These are phyloP conservation scores for Cosmia trapezina DNA, from an alignment of 2,888 invertebrate species.

Conservation along the genomic window DNA sequence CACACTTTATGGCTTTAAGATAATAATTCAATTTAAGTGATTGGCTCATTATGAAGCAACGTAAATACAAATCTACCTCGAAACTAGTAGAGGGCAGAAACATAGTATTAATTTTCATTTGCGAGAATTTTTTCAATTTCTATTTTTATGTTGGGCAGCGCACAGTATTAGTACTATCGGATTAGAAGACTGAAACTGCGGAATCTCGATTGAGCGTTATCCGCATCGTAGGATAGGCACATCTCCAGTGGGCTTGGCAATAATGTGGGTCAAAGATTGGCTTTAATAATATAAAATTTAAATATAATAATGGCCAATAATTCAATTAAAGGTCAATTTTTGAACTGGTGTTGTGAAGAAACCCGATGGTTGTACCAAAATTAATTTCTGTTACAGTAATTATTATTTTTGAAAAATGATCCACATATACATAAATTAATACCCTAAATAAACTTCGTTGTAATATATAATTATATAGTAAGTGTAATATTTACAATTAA, in stretches of 20 bases:
- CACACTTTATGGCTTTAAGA: slow-evolving; percentile 13
- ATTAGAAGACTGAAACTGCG: slow-evolving; percentile 42
- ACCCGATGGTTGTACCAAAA: slow-evolving; percentile 20
- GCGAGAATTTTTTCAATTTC: not conserved
- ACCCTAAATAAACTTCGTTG: not conserved
- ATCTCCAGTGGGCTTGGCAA: slow-evolving; percentile 15
- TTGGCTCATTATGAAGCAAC: slow-evolving; percentile 24
- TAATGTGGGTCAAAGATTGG: slow-evolving; percentile 11
- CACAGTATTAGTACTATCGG: slow-evolving; percentile 26
- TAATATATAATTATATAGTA: not conserved
- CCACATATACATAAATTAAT: not conserved
- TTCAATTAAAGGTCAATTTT: slow-evolving; percentile 2
- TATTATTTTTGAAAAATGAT: slow-evolving; percentile 20
- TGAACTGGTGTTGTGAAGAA: slow-evolving; percentile 28
- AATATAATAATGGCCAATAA: slow-evolving; percentile 5
- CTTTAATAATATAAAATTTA: slow-evolving; percentile 35
- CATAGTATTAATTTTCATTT: slow-evolving; percentile 19
- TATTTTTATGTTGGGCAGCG: slow-evolving; percentile 1
- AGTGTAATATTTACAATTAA: slow-evolving; percentile 11
- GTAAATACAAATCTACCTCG: slow-evolving; percentile 41
- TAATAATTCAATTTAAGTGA: slow-evolving; percentile 10
- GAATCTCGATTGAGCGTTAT: not conserved
- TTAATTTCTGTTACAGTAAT: slow-evolving; percentile 1
- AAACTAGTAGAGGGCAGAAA: slow-evolving; percentile 33
- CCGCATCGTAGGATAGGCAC: not conserved